Evolutionary conservation across 2,797 vertebrate species (phyloP).

Genomic region (Threskiornis aethiopicus): DNA sequence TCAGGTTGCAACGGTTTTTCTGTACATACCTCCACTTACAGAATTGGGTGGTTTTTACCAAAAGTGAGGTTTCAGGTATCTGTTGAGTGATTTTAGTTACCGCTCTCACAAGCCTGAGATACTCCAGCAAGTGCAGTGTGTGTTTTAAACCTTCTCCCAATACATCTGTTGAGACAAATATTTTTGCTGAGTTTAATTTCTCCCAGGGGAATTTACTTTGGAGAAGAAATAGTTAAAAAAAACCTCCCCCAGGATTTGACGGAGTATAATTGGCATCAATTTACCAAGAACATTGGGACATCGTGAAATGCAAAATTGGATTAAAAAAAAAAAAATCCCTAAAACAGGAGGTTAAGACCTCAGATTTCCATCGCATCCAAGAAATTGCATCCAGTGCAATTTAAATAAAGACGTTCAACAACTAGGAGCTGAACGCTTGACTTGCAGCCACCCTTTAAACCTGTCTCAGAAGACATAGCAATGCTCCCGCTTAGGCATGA

Average conservation of each 20-base stretch:
- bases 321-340: background rate
- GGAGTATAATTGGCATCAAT: background rate
- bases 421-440: constrained; percentile 23
- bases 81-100: background rate
- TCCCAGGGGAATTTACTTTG: background rate
- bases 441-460: background rate
- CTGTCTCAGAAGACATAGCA: constrained; percentile 26
- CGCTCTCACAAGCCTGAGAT: background rate
- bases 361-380: constrained; percentile 15
- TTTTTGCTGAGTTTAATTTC: background rate
- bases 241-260: background rate
- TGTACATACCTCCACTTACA: background rate
- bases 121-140: background rate
- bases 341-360: background rate
- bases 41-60: background rate
- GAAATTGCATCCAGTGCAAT: background rate
- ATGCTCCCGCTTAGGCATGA: background rate
- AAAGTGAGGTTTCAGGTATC: background rate
- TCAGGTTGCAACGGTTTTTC: background rate
- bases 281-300: background rate
- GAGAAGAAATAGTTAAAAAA: background rate
- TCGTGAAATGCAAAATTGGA: background rate
- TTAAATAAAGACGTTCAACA: constrained; percentile 3
- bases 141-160: background rate
- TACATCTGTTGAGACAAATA: background rate